Conservation (phyloP, 2,113 vertebrate genomes). For the Apus apus region DNA sequence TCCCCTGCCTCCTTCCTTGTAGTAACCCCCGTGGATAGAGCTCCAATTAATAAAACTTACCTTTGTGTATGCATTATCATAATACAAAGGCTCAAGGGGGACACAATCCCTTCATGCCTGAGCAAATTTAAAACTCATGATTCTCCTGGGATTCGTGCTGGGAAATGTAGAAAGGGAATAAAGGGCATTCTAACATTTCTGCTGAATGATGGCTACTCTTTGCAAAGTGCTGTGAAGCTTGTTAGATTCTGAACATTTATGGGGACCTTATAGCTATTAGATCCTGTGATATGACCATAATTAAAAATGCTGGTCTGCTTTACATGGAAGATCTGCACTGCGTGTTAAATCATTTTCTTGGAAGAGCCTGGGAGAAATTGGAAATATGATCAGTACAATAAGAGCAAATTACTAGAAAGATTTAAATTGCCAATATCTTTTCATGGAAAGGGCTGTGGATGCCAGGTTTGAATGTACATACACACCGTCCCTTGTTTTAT, state of each 20-base stretch:
- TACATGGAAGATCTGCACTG: not conserved
- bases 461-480: not conserved
- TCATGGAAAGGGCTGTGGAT: not conserved
- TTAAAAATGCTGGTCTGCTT: constrained; percentile 25
- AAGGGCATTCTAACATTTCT: constrained; percentile 43
- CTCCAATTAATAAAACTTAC: constrained; percentile 68
- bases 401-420: constrained; percentile 14
- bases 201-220: constrained; percentile 35
- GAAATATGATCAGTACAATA: not conserved
- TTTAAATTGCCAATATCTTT: not conserved
- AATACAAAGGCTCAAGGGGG: constrained; percentile 54
- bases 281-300: not conserved
- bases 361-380: constrained; percentile 1
- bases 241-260: constrained; percentile 56
- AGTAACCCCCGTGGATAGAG: constrained; percentile 29
- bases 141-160: constrained; percentile 43
- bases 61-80: constrained; percentile 68
- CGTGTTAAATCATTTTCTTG: constrained; percentile 27
- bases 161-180: constrained; percentile 48
- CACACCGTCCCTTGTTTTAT: not conserved
- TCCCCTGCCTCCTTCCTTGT: not conserved
- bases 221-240: constrained; percentile 40
- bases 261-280: constrained; percentile 38
- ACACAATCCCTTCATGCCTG: constrained; percentile 48
- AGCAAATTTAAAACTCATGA: constrained; percentile 48